Evolutionary conservation across 2,797 vertebrate genomes (phyloP).

Genomic region (Anas georgica): DNA sequence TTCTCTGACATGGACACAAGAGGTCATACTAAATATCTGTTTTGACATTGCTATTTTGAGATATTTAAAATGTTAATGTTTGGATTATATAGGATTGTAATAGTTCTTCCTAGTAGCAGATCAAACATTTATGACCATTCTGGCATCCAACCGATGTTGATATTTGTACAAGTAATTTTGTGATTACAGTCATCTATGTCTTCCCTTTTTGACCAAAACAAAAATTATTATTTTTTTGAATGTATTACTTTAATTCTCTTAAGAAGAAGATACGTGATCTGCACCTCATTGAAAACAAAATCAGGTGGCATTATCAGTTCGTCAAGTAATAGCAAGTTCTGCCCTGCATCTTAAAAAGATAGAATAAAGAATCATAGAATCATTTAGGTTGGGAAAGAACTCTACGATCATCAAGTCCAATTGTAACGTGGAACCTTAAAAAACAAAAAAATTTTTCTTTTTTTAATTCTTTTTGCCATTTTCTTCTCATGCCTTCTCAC

Average conservation of each 20-base stretch:
- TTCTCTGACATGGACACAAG: not conserved
- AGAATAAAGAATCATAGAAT: not conserved
- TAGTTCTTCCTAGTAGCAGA: not conserved
- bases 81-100: fast-evolving
- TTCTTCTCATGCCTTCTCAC: not conserved
- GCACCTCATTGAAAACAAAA: not conserved
- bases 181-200: not conserved
- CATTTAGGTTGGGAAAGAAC: too few species aligned
- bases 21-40: not conserved
- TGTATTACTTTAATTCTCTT: not conserved
- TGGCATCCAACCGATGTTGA: not conserved
- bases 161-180: fast-evolving
- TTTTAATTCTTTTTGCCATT: not conserved
- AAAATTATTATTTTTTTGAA: not conserved
- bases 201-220: not conserved
- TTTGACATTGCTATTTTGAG: not conserved
- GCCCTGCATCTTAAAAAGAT: not conserved
- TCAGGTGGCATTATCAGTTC: not conserved
- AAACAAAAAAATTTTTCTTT: too few species aligned
- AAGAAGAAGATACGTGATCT: not conserved
- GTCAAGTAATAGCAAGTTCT: not conserved
- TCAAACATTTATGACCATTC: not conserved
- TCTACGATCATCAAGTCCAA: too few species aligned
- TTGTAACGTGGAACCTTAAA: not conserved
- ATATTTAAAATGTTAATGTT: not conserved